Percentiles rank a stretch among this genome's conserved stretches.
phyloP scores from a whole-genome alignment of 2,797 vertebrate species.

The Acanthurus lineatus region DNA sequence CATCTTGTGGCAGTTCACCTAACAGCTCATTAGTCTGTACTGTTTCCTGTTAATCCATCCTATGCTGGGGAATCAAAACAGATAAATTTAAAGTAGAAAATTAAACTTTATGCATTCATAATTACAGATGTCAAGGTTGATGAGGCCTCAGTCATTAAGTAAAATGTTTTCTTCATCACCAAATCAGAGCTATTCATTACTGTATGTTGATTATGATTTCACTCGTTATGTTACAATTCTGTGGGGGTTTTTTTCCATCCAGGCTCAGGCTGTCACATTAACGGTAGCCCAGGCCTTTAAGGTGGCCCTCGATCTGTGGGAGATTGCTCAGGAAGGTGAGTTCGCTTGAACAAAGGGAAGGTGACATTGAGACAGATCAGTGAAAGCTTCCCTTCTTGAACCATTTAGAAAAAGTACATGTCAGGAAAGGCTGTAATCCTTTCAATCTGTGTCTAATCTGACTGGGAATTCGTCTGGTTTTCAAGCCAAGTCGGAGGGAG shows the following conservation, averaged over 20 bases:
- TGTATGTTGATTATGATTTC: not conserved
- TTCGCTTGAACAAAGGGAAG: slow-evolving; percentile 8
- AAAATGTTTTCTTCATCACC: not conserved
- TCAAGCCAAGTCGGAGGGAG: not conserved
- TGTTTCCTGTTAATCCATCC: not conserved
- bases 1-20: slow-evolving; percentile 69
- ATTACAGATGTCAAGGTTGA: not conserved
- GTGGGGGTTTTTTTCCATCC: not conserved
- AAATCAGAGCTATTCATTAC: not conserved
- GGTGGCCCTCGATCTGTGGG: slow-evolving; percentile 93
- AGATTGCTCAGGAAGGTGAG: slow-evolving; percentile 91
- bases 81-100: not conserved
- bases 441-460: not conserved
- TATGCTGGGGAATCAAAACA: not conserved
- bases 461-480: not conserved
- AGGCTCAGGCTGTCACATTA: slow-evolving; percentile 95
- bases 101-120: not conserved
- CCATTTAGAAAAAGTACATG: not conserved
- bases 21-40: not conserved
- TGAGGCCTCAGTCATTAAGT: not conserved
- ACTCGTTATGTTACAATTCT: not conserved
- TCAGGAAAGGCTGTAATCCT: not conserved
- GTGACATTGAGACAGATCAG: not conserved
- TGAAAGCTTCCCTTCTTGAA: not conserved
- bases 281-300: slow-evolving; percentile 96